A percentile compares a stretch with the other conserved stretches of the same genome.
Conservation (phyloP, 2,888 invertebrate genomes). For the Drosophila borborema region DNA sequence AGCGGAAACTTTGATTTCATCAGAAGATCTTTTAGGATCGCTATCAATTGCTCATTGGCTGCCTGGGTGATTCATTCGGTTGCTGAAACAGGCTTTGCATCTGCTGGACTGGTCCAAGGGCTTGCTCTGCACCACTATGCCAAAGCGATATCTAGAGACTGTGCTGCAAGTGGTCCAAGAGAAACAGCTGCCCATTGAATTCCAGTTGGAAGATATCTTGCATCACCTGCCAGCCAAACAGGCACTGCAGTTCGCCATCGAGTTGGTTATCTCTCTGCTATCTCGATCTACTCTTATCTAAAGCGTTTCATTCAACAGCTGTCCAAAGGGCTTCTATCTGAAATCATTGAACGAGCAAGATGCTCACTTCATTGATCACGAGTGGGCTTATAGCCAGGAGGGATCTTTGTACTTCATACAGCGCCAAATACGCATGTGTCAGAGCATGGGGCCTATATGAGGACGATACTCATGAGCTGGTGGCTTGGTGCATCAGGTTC, state of each 20-base stretch:
- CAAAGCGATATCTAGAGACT: conserved; percentile 72
- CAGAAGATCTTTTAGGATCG: conserved; percentile 70
- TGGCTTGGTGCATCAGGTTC: conserved; percentile 84
- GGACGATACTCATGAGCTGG: conserved; percentile 67
- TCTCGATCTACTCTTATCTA: conserved; percentile 45
- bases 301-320: conserved; percentile 49
- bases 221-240: conserved; percentile 69
- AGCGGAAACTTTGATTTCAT: neutral
- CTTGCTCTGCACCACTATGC: conserved; percentile 79
- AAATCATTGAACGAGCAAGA: conserved; percentile 58
- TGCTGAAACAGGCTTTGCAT: conserved; percentile 67
- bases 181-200: conserved; percentile 70
- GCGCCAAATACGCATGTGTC: conserved; percentile 80
- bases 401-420: conserved; percentile 81
- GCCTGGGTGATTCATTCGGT: conserved; percentile 53
- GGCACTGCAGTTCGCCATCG: conserved; percentile 51
- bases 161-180: conserved; percentile 70
- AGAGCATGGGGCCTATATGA: conserved; percentile 80
- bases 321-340: conserved; percentile 66
- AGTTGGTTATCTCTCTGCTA: conserved; percentile 35
- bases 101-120: conserved; percentile 82
- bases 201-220: conserved; percentile 54
- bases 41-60: conserved; percentile 83
- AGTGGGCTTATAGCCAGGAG: conserved; percentile 81
- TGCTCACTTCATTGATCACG: conserved; percentile 68